Base-by-base conservation (phyloP, 92 coral and sea anemone species). In the Metridium senile region DNA sequence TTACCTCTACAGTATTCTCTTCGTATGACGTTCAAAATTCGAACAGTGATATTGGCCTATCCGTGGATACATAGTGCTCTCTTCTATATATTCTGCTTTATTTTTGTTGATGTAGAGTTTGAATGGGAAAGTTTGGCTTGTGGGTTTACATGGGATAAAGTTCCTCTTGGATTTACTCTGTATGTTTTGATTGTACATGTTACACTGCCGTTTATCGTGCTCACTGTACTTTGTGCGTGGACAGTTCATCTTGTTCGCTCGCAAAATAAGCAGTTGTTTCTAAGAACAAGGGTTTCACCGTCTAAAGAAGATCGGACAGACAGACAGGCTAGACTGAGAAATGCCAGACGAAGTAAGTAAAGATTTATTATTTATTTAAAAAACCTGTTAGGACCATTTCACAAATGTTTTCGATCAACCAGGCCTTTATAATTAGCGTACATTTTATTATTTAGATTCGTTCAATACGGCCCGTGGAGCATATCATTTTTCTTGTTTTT, bases 21-120 rank as follows among this genome's bases (percentile, higher is more conserved):
- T 26, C 74, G 70, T 23, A 67, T 87, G 25, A 87, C 87, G 8
- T 27, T 31, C 45, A 54, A 53, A 61, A 75, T 77, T 25, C 62
- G 45, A 10, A 52, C 29, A 16, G 19, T 45, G 16, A 87, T 82
- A 81, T 30, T 82, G 13, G 72, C 47, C 19, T 87, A 82, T 47
- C 83, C 91, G 23, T 87, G 91, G 91, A 0, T 76, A 6, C 87
- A 87, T 22, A 63, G 83, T 2, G 46, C 68, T 20, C 39, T 56
- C 6, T 82, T 76, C 54, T 76, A 31, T 21, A 47, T 87, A 11
- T 61, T 64, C 27, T 75, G 64, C 57, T 76, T 58, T 4, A 25
- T 46, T 4, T 63, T 33, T 26, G 33, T 76, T 25, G 76, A 74
- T 11, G 45, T 86, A 4, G 31, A 81, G 28, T 86, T 80, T 29